Conservation (phyloP, 1,140 invertebrate genomes). For the Drosophila athabasca region DNA sequence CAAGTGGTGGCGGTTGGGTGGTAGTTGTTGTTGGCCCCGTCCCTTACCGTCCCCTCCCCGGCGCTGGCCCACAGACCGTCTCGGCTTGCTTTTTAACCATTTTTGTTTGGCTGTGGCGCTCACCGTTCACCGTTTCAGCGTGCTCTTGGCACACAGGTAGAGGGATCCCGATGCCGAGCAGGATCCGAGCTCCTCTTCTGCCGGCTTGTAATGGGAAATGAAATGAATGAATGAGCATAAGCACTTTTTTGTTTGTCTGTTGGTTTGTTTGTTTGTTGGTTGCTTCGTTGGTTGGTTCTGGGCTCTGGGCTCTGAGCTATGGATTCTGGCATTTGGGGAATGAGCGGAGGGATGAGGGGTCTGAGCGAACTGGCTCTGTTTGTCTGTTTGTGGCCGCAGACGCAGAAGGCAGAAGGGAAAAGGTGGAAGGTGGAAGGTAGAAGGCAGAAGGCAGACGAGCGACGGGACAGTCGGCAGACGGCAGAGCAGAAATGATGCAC, state of each 20-base stretch:
- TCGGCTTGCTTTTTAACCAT: constrained; percentile 78
- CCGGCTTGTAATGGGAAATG: constrained; percentile 76
- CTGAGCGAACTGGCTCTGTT: constrained; percentile 16
- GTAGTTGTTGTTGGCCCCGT: constrained; percentile 31
- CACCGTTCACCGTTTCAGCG: constrained; percentile 38
- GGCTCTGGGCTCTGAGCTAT: too few relatives aligned
- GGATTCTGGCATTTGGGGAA: too few relatives aligned
- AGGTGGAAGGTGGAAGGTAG: neutral
- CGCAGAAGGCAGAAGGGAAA: constrained; percentile 10
- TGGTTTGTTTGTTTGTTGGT: constrained; percentile 41
- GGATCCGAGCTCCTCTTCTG: constrained; percentile 31
- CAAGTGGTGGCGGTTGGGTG: constrained; percentile 66
- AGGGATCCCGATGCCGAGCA: constrained; percentile 33
- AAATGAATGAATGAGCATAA: constrained; percentile 82
- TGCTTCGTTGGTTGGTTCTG: constrained; percentile 23
- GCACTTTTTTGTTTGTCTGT: constrained; percentile 76
- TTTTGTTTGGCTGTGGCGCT: constrained; percentile 69
- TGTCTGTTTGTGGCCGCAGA: constrained; percentile 67
- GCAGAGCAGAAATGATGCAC: constrained; percentile 73
- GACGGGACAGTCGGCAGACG: too few relatives aligned
- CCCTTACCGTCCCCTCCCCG: neutral
- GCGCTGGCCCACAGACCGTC: constrained; percentile 1
- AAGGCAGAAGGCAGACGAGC: neutral
- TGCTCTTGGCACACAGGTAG: constrained; percentile 13
- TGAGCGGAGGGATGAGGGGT: too few relatives aligned